phyloP scores from a whole-genome alignment of 2,888 invertebrate species.

The Lithophane leautieri region DNA sequence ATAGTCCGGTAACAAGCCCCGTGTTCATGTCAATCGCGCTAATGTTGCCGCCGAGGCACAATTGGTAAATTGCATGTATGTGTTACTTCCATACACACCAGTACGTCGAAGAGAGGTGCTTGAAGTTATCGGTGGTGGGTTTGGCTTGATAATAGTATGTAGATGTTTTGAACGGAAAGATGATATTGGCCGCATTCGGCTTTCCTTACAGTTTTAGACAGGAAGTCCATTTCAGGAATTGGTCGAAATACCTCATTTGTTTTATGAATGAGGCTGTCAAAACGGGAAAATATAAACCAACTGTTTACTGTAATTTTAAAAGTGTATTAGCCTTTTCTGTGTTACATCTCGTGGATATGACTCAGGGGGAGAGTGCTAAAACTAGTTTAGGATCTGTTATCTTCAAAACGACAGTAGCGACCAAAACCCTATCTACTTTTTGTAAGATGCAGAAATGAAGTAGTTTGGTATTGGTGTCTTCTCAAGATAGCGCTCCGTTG shows the following conservation, averaged over 20 bases:
- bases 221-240: too few relatives aligned
- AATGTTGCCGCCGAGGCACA: constrained; percentile 78
- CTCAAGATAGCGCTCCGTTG: not conserved
- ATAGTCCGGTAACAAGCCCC: constrained; percentile 85
- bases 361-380: too few relatives aligned
- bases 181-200: too few relatives aligned
- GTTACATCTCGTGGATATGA: too few relatives aligned
- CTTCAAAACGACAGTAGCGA: too few relatives aligned
- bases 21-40: constrained; percentile 88
- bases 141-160: constrained; percentile 1
- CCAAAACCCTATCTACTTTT: not conserved
- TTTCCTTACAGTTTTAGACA: too few relatives aligned
- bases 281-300: too few relatives aligned
- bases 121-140: constrained; percentile 29
- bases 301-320: too few relatives aligned
- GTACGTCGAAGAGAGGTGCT: constrained; percentile 8
- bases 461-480: not conserved
- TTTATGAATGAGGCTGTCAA: too few relatives aligned
- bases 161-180: constrained; percentile 5
- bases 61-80: constrained; percentile 68
- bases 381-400: too few relatives aligned
- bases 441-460: not conserved
- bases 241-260: too few relatives aligned
- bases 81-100: constrained; percentile 57
- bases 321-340: too few relatives aligned